Evolutionary conservation across 2,113 vertebrate species (phyloP), one percentile per base, ranked within the genome.

Genomic region (Ranitomeya variabilis): DNA sequence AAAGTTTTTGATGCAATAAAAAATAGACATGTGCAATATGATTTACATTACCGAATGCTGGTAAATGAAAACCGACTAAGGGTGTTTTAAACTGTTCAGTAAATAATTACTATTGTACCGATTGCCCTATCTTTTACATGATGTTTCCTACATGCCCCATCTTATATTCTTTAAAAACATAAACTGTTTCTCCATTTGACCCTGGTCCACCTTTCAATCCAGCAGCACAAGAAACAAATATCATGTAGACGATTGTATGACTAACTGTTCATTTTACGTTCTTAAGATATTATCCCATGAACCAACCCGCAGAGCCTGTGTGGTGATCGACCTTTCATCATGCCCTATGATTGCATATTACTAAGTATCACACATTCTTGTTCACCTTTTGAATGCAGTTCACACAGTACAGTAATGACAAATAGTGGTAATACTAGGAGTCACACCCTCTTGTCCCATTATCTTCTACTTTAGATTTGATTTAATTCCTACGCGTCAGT

Each of bases 301-400:
- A 21, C 3, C 14, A 10, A 23, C 69, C 13, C 62, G 11, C 21
- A n/a, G 19, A 37, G 52, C 15, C 66, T 60, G 21, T 12, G 19
- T 18, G 18, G 52, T 83, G 62, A 51, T 0, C 2, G 57, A 11
- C 21, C 78, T 83, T 83, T 83, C 81, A 83, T 83, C 81, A 69
- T 67, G 13, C 13, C 45, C 4, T 21, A 19, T 54, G 62, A n/a
- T 1, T 69, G 31, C 57, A 83, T 67, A 21, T 45, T 67, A 83
- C 62, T 16, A 14, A 16, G 45, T 52, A 67, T 83, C 37, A 69
- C 21, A 19, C 54, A 83, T 4, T 66, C 31, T 66, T 82, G 60
- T 82, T 11, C 60, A 52, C 23, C 80, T 15, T 64, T 66, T 66
- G 60, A n/a, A 21, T 83, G n/a, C 67, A n/a, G 80, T 67, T 67